A percentile compares a stretch with the other conserved stretches of the same genome.
Evolutionary conservation across 1,140 invertebrate genomes (phyloP).

Genomic region (Drosophila auraria): DNA sequence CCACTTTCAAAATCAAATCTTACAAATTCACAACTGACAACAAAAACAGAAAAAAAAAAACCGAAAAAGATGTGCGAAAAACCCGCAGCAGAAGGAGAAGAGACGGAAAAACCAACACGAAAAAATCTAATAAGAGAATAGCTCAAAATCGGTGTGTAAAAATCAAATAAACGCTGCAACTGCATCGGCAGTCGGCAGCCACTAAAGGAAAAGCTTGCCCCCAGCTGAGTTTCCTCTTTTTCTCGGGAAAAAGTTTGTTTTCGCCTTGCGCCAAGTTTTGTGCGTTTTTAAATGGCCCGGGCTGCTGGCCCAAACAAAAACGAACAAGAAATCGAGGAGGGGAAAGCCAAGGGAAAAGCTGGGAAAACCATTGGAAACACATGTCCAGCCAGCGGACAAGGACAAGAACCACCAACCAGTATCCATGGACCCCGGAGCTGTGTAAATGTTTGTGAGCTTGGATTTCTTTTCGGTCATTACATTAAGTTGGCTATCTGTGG

Average conservation of each 20-base stretch:
- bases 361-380: conserved; percentile 77
- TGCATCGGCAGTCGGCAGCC: conserved; percentile 59
- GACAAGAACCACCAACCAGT: conserved; percentile 29
- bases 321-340: conserved; percentile 11
- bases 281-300: conserved; percentile 76
- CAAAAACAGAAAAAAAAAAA: conserved; percentile 20
- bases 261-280: conserved; percentile 63
- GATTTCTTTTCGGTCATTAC: conserved; percentile 73
- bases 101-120: conserved; percentile 49
- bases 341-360: conserved; percentile 19
- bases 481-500: conserved; percentile 74
- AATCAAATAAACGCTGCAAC: conserved; percentile 77
- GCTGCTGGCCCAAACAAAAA: conserved; percentile 61
- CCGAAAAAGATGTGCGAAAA: conserved; percentile 34
- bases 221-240: conserved; percentile 34
- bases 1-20: conserved; percentile 78
- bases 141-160: conserved; percentile 81
- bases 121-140: conserved; percentile 78
- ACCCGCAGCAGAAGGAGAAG: neutral
- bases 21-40: conserved; percentile 75
- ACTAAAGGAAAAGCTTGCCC: conserved; percentile 40
- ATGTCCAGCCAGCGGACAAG: conserved; percentile 64
- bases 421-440: conserved; percentile 23
- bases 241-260: conserved; percentile 48
- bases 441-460: conserved; percentile 68